phyloP scores from a whole-genome alignment of 2,113 vertebrate species.

The Uropsilus gracilis region DNA sequence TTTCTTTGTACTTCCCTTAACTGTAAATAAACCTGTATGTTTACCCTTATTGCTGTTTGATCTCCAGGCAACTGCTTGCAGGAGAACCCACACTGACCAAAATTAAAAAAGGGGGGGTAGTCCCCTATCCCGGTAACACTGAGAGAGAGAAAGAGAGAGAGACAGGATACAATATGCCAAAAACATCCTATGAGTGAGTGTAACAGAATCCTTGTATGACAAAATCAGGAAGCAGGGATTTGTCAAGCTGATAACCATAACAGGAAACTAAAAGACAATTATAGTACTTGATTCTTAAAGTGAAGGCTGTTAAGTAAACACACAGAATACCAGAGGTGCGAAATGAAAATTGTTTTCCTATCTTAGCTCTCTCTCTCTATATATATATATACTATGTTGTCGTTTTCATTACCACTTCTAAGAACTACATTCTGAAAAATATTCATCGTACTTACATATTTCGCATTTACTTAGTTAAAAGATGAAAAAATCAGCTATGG shows the following conservation, averaged over 20 bases:
- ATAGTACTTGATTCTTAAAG: constrained; percentile 54
- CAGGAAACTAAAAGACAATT: constrained; percentile 71
- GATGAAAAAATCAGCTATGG: not conserved
- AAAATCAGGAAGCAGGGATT: constrained; percentile 55
- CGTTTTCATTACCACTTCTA: not conserved
- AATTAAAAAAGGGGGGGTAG: too few species aligned
- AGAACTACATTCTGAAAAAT: constrained; percentile 15
- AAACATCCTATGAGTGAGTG: constrained; percentile 66
- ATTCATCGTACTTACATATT: not conserved
- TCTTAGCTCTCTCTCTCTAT: not conserved
- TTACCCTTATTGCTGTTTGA: too few species aligned
- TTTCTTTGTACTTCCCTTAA: too few species aligned
- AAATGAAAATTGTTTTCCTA: not conserved
- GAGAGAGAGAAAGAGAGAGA: too few species aligned
- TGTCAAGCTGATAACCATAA: constrained; percentile 58
- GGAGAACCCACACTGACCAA: too few species aligned
- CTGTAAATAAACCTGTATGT: too few species aligned
- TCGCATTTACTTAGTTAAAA: constrained; percentile 10
- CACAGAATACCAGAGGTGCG: not conserved
- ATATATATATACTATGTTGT: not conserved
- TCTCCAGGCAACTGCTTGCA: too few species aligned
- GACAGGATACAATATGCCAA: constrained; percentile 45
- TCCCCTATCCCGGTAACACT: too few species aligned
- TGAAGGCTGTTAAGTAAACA: constrained; percentile 55
- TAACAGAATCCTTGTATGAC: constrained; percentile 52